Evolutionary conservation across 2,113 vertebrate genomes (phyloP).

Genomic region (Pristiophorus japonicus): DNA sequence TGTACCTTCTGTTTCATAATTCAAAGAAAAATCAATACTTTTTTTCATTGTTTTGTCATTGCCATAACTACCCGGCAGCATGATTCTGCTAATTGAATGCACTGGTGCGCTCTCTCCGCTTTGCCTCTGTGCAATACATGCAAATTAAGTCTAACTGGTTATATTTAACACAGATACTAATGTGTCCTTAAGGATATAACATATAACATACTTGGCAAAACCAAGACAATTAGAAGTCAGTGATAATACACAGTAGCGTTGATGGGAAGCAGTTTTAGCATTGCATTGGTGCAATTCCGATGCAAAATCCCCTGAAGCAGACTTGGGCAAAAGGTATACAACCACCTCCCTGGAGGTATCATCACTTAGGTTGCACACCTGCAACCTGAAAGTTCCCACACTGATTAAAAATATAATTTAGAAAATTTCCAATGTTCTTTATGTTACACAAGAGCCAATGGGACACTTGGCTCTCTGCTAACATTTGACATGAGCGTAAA

Average conservation of each 20-base stretch:
- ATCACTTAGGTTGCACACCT: not conserved
- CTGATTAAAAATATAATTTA: too few relatives aligned
- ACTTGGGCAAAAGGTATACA: not conserved
- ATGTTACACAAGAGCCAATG: not conserved
- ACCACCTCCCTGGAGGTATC: too few relatives aligned
- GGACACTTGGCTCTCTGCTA: not conserved
- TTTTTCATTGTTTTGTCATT: conserved; percentile 10
- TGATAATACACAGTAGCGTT: not conserved
- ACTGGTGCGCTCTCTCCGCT: not conserved
- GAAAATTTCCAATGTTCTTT: not conserved
- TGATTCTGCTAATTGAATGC: conserved; percentile 22
- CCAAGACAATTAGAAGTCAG: not conserved
- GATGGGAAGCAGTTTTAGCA: not conserved
- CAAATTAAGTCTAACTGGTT: conserved; percentile 16
- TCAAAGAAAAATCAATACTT: not conserved
- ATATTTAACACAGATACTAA: not conserved
- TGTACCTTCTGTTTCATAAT: conserved; percentile 18
- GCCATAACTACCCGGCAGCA: not conserved
- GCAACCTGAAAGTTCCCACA: not conserved
- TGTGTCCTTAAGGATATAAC: not conserved
- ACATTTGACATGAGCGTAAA: not conserved
- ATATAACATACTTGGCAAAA: not conserved
- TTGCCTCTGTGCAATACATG: not conserved
- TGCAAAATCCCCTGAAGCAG: not conserved
- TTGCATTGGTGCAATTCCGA: not conserved